phyloP scores from a whole-genome alignment of 2,888 invertebrate species.

The Stenchaetothrips biformis region DNA sequence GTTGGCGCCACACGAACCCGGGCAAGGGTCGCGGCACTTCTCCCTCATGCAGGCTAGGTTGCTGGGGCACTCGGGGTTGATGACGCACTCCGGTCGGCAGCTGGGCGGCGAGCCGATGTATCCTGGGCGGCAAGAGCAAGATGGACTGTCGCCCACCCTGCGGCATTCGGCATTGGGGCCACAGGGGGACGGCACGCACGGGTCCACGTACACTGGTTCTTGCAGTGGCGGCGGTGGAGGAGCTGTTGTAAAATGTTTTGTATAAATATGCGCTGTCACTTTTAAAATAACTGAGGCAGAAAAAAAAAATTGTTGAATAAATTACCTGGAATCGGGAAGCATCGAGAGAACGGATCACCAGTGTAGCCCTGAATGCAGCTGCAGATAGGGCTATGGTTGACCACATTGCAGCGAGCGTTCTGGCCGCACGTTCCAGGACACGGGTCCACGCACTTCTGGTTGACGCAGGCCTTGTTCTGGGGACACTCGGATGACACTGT shows the following conservation, averaged over 20 bases:
- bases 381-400: conserved; percentile 68
- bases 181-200: conserved; percentile 71
- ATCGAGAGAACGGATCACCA: conserved; percentile 63
- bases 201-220: conserved; percentile 50
- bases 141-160: conserved; percentile 36
- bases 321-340: conserved; percentile 46
- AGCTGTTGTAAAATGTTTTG: neutral
- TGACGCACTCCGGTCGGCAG: conserved; percentile 67
- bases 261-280: neutral
- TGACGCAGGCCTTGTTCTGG: conserved; percentile 60
- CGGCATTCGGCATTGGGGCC: conserved; percentile 52
- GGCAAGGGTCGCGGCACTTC: conserved; percentile 51
- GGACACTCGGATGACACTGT: conserved; percentile 67
- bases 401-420: conserved; percentile 66
- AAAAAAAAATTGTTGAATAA: neutral
- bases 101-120: conserved; percentile 66
- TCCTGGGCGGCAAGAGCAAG: conserved; percentile 60
- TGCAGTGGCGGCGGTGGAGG: neutral
- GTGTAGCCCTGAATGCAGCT: conserved; percentile 57
- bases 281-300: neutral
- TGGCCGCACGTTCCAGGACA: conserved; percentile 68
- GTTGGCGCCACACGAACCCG: conserved; percentile 47
- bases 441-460: conserved; percentile 65
- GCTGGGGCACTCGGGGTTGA: conserved; percentile 55
- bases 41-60: conserved; percentile 49